These are phyloP conservation scores for Rutilus rutilus DNA, from an alignment of 2,113 vertebrate species.

Conservation along the genomic window DNA sequence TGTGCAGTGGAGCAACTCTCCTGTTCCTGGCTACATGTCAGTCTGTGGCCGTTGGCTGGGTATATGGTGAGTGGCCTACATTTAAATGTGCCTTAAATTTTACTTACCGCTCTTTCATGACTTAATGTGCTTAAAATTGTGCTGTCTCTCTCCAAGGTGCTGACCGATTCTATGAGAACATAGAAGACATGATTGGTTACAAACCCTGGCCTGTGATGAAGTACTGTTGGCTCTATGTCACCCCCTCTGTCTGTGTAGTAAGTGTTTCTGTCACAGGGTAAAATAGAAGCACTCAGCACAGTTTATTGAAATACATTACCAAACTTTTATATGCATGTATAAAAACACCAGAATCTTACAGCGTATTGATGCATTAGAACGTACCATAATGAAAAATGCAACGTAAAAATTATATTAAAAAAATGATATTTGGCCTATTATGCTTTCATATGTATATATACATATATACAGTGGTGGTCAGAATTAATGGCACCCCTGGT, in stretches of 20 bases:
- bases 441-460: no score
- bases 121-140: neutral
- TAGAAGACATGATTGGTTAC: slow-evolving; percentile 76
- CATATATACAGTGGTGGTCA: no score
- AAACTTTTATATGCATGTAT: neutral
- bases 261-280: slow-evolving; percentile 39
- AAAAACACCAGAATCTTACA: no score
- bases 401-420: no score
- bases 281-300: neutral
- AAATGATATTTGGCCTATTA: no score
- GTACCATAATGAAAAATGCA: no score
- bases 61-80: slow-evolving; percentile 68
- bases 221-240: slow-evolving; percentile 71
- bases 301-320: neutral
- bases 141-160: slow-evolving; percentile 62
- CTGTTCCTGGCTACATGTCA: slow-evolving; percentile 72
- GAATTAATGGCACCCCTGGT: no score
- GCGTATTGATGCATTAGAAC: no score
- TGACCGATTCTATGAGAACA: slow-evolving; percentile 71
- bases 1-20: slow-evolving; percentile 72
- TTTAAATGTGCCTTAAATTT: neutral
- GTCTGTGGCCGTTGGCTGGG: slow-evolving; percentile 72
- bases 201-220: slow-evolving; percentile 68
- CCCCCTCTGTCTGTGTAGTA: slow-evolving; percentile 68
- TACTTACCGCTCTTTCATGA: neutral